Evolutionary conservation across 2,888 invertebrate species (phyloP), one percentile per base, ranked within the genome.

Genomic region (Lasius fuliginosus): DNA sequence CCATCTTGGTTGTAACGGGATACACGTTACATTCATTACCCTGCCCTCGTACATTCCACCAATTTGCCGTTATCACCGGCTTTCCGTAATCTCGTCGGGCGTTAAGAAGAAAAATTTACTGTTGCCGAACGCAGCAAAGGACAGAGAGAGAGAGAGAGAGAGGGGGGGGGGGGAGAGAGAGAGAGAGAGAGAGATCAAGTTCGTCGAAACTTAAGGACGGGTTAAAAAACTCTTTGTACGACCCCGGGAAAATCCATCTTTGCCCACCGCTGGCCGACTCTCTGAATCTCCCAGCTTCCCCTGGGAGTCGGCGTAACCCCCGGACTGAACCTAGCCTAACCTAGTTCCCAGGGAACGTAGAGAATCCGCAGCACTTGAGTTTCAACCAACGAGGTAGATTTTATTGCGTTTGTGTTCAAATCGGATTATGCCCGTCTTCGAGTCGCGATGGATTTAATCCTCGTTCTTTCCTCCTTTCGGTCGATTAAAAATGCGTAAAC

Each of bases 331-430:
- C 79, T 60, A 79, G 33, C 36, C 79, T 81, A 81, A 81, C 60
- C 73, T 60, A 60, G 73, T 81, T 73, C 60, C 60, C 60, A 46
- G 73, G 27, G 36, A 79, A 60, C 79, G 71, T 42, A n/a, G 73
- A 60, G 60, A 81, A 81, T 81, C 79, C 79, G 73, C 46, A 73
- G 79, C 73, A 81, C 73, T 81, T 73, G 79, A 81, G 73, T 81
- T 46, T 73, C 60, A 60, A 81, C 58, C 60, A 53, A n/a, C n/a
- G 79, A 60, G 36, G 74, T 81, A 73, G 79, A 81, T 81, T 81
- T 81, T 81, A 81, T 81, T 81, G 73, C 79, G 60, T 79, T 79
- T 79, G 79, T 79, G 71, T 73, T 73, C 58, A 81, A 81, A 81
- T 81, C 79, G 73, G 79, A 81, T 81, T 81, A 81, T 73, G 46